These are phyloP conservation scores for Luehdorfia chinensis DNA, from an alignment of 1,140 invertebrate species.

Conservation along the genomic window DNA sequence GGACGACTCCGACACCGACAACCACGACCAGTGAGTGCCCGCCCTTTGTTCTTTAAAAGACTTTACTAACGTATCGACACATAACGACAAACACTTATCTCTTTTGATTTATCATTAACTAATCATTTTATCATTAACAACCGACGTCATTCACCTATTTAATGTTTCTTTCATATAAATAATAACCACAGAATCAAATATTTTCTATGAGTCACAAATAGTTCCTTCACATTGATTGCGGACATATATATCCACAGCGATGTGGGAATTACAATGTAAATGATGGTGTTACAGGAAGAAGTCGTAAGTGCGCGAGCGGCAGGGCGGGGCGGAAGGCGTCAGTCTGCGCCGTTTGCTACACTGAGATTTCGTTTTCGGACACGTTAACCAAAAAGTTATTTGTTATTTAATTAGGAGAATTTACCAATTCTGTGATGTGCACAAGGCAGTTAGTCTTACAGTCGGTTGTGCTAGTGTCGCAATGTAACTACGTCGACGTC, in stretches of 20 bases:
- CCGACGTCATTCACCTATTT: too few relatives aligned
- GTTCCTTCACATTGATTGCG: too few relatives aligned
- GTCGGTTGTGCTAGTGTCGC: not conserved
- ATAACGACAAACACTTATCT: not conserved
- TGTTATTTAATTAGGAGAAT: slow-evolving; percentile 19
- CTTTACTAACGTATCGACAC: not conserved
- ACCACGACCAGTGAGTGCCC: slow-evolving; percentile 84
- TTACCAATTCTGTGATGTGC: not conserved
- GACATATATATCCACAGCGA: too few relatives aligned
- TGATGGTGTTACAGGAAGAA: slow-evolving; percentile 47
- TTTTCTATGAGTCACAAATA: too few relatives aligned
- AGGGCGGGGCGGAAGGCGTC: not conserved
- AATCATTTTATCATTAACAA: not conserved
- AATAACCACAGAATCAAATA: too few relatives aligned
- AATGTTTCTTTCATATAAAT: too few relatives aligned
- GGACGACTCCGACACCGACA: slow-evolving; percentile 94
- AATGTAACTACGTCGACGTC: not conserved
- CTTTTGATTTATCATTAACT: too few relatives aligned
- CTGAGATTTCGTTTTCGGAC: not conserved
- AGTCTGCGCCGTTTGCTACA: not conserved
- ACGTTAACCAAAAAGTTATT: slow-evolving; percentile 22
- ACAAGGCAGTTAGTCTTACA: not conserved
- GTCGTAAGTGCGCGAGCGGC: slow-evolving; percentile 37
- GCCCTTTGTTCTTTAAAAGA: not conserved
- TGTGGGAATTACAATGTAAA: not conserved